Evolutionary conservation across 37 sponge, comb jelly and placozoan species (phyloP).

Genomic region (Theonella swinhoei): DNA sequence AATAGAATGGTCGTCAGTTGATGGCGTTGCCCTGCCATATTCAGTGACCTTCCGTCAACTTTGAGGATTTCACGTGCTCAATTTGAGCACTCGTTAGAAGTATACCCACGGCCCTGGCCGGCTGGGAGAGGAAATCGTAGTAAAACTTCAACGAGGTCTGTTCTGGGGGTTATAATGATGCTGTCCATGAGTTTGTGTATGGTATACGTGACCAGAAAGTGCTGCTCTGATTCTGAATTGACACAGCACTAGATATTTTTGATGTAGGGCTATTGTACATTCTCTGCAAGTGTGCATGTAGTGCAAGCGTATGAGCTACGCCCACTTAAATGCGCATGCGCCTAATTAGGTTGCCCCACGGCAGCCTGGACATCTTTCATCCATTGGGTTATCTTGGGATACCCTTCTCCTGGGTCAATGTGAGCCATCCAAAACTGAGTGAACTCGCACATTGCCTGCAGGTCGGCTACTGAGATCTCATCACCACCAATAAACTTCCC

Average conservation of each 20-base stretch:
- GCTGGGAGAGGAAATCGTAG: slow-evolving; percentile 62
- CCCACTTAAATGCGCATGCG: too few relatives aligned
- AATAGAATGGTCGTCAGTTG: slow-evolving; percentile 56
- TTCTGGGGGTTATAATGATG: too few relatives aligned
- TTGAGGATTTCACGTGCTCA: slow-evolving; percentile 36
- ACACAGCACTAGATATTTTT: too few relatives aligned
- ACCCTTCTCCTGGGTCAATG: slow-evolving; percentile 25
- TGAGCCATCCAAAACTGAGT: slow-evolving; percentile 75
- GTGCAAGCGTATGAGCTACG: too few relatives aligned
- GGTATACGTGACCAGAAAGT: too few relatives aligned
- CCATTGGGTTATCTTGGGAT: slow-evolving; percentile 63
- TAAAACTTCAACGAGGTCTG: slow-evolving; percentile 49
- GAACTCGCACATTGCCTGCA: slow-evolving; percentile 83
- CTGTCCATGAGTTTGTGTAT: too few relatives aligned
- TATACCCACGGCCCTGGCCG: slow-evolving; percentile 65
- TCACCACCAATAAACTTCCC: slow-evolving; percentile 61
- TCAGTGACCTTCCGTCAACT: slow-evolving; percentile 39
- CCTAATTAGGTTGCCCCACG: slow-evolving; percentile 35
- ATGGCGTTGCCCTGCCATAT: slow-evolving; percentile 47
- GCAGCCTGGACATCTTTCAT: slow-evolving; percentile 50
- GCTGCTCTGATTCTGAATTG: too few relatives aligned
- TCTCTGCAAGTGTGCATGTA: too few relatives aligned
- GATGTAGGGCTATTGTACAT: too few relatives aligned
- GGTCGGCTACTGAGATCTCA: slow-evolving; percentile 81
- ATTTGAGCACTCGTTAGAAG: slow-evolving; percentile 67